Evolutionary conservation across 2,888 invertebrate species (phyloP).

Genomic region (Shargacucullia verbasci): DNA sequence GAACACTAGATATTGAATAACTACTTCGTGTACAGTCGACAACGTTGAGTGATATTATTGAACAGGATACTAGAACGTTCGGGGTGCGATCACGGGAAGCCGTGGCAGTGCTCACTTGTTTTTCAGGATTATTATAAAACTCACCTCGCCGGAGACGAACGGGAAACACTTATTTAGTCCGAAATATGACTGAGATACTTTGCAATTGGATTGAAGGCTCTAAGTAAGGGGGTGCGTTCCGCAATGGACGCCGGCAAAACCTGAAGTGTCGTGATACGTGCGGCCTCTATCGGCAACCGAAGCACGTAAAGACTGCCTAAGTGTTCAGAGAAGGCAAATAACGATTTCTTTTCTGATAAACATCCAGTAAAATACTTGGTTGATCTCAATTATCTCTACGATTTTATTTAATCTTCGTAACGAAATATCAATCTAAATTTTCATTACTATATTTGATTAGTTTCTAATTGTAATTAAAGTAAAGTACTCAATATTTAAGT

Average conservation of each 20-base stretch:
- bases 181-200: slow-evolving; percentile 45
- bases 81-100: slow-evolving; percentile 68
- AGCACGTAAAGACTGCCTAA: slow-evolving; percentile 69
- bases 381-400: background rate
- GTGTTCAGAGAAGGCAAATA: slow-evolving; percentile 68
- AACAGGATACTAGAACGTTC: slow-evolving; percentile 74
- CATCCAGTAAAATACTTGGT: background rate
- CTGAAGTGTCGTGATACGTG: slow-evolving; percentile 81
- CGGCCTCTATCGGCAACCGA: slow-evolving; percentile 82
- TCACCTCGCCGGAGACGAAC: slow-evolving; percentile 63
- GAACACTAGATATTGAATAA: slow-evolving; percentile 57
- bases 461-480: background rate
- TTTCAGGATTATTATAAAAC: slow-evolving; percentile 52
- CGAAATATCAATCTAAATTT: background rate
- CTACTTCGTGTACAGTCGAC: slow-evolving; percentile 65
- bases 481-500: background rate
- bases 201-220: slow-evolving; percentile 44
- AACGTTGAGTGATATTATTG: slow-evolving; percentile 68
- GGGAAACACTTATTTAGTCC: slow-evolving; percentile 58
- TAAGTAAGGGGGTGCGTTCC: slow-evolving; percentile 72
- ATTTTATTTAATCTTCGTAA: background rate
- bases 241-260: slow-evolving; percentile 80
- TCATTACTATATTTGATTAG: background rate
- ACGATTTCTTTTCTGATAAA: background rate
- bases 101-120: slow-evolving; percentile 64